Evolutionary conservation across 2,113 vertebrate genomes (phyloP).

Genomic region (Silurus asotus): DNA sequence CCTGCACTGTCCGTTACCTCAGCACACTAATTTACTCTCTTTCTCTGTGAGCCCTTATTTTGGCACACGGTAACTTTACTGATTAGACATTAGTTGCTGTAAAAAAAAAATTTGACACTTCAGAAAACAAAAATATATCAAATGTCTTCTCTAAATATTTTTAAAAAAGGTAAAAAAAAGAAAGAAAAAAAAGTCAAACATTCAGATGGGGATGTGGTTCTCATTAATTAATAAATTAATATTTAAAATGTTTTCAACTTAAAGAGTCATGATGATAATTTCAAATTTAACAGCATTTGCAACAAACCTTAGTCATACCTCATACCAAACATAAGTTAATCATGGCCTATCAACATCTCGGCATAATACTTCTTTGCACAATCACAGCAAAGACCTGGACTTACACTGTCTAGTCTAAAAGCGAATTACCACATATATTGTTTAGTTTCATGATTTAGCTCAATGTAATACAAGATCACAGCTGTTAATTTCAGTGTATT

Average conservation of each 20-base stretch:
- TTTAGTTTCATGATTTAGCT: background rate
- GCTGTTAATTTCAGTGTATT: background rate
- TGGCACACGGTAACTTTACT: background rate
- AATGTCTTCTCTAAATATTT: background rate
- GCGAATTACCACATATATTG: background rate
- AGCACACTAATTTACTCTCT: background rate
- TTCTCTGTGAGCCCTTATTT: background rate
- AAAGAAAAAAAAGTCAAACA: background rate
- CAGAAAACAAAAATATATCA: background rate
- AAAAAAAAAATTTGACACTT: background rate
- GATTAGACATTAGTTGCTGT: background rate
- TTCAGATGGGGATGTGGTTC: background rate
- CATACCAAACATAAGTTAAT: background rate
- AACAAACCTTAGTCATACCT: background rate
- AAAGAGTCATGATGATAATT: background rate
- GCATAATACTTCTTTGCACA: background rate
- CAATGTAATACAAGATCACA: background rate
- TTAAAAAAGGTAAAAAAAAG: background rate
- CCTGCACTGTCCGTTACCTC: constrained; percentile 12
- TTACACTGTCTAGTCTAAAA: background rate
- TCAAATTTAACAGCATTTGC: background rate
- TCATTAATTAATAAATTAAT: background rate
- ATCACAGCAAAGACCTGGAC: background rate
- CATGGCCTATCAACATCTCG: background rate
- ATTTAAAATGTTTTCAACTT: too few species aligned